A percentile compares a stretch with the other conserved stretches of the same genome.
These are phyloP conservation scores for Antigone vipio DNA, from an alignment of 2,113 vertebrate genomes.

Conservation along the genomic window DNA sequence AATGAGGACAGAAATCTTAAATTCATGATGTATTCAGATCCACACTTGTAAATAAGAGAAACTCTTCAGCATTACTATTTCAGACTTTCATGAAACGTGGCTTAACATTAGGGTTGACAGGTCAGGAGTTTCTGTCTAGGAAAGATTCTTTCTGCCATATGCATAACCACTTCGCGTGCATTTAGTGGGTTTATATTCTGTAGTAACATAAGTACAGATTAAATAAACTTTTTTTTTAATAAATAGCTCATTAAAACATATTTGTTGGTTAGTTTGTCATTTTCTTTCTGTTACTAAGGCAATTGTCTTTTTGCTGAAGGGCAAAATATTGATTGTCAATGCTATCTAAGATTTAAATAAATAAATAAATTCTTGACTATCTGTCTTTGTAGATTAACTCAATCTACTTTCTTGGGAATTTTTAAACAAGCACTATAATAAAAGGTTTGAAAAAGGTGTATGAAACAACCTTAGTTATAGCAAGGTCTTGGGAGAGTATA, in stretches of 20 bases:
- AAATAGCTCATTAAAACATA: background rate
- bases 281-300: background rate
- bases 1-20: background rate
- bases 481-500: background rate
- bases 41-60: background rate
- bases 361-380: background rate
- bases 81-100: background rate
- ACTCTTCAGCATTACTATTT: background rate
- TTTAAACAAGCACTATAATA: background rate
- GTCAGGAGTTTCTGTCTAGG: background rate
- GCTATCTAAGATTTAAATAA: background rate
- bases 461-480: background rate
- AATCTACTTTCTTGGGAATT: background rate
- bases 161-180: background rate
- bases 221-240: background rate
- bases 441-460: background rate
- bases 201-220: background rate
- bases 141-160: background rate
- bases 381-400: background rate
- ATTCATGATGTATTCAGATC: background rate
- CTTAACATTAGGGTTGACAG: background rate
- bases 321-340: background rate
- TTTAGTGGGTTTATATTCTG: background rate
- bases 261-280: background rate
- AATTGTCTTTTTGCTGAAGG: background rate